Conservation (phyloP, 2,888 invertebrate species). For the Coelopa pilipes region DNA sequence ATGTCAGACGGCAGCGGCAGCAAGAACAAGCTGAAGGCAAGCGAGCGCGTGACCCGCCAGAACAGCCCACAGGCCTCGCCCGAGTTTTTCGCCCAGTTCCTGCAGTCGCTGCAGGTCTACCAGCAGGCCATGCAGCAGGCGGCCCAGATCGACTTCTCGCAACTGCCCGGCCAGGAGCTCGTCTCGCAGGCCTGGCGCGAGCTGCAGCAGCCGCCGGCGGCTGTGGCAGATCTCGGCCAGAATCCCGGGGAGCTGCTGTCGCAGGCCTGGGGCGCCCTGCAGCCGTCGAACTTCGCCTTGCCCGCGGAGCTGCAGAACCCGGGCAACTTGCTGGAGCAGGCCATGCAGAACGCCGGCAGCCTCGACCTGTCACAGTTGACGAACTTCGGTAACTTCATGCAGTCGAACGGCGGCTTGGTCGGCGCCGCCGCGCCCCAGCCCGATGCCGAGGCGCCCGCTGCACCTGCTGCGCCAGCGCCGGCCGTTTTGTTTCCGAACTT, state of each 20-base stretch:
- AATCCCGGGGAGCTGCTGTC: constrained; percentile 3
- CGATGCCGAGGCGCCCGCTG: constrained; percentile 13
- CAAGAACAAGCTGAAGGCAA: neutral
- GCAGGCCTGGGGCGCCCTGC: neutral
- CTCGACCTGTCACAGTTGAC: neutral
- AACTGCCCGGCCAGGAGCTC: neutral
- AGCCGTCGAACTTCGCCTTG: neutral
- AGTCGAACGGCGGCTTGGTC: neutral
- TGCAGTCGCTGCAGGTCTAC: neutral
- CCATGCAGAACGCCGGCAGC: neutral
- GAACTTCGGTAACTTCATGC: constrained; percentile 4
- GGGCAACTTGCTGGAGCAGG: neutral
- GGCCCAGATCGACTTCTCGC: neutral
- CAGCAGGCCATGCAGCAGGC: neutral
- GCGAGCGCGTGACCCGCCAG: constrained; percentile 2
- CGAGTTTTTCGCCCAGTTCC: neutral
- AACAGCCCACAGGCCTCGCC: neutral
- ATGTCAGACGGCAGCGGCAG: no score
- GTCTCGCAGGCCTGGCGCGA: constrained; percentile 4
- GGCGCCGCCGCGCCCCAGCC: constrained; percentile 17
- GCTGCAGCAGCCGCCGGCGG: neutral
- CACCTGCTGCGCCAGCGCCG: constrained; percentile 14
- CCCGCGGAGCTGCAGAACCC: neutral
- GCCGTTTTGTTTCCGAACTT: neutral
- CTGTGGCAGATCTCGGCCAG: neutral